Base-by-base conservation (phyloP, 92 coral and sea anemone genomes). In the Porites rus region DNA sequence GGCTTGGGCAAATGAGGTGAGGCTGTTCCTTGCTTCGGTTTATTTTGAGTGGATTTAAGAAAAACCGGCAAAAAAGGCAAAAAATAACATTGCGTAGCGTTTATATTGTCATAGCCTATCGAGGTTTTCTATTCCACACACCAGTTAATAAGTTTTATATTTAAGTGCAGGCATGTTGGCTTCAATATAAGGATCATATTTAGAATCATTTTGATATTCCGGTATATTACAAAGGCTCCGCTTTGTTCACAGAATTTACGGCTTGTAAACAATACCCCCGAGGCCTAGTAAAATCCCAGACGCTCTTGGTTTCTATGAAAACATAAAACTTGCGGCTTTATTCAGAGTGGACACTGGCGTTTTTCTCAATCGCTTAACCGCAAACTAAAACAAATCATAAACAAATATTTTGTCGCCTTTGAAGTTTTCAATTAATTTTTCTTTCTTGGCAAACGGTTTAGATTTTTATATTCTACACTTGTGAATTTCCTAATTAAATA, bases 241-340 rank as follows among this genome's bases (percentile, higher is more conserved):
- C 53, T 61, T 50, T 64, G 22, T 64, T 65, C 51, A 63, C 66
- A 18, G 38, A 21, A 11, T 61, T 60, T 43, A 4, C 54, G 16
- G 87, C 87, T 74, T 73, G 87, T 83, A 83, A 83, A 83, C 80
- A 83, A 64, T 62, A 63, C 72, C 80, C 61, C 87, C 69, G 22
- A 38, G 73, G 56, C 25, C 24, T 63, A 38, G 46, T 38, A 63
- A 83, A 62, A 83, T 61, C 74, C 65, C 63, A 46, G 87, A 83
- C 87, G 87, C 80, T 64, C 10, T 20, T 38, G 13, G 51, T 64
- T 83, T 83, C 69, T 54, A 83, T 62, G 65, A 22, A 43, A 73
- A 83, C 52, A 14, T 63, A 74, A 65, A 74, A 74, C 38, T 43
- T 51, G 80, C 24, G 80, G 87, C 65, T 74, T 62, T 10, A 9